Evolutionary conservation across 2,888 invertebrate species (phyloP).

Genomic region (Limnephilus auricula): DNA sequence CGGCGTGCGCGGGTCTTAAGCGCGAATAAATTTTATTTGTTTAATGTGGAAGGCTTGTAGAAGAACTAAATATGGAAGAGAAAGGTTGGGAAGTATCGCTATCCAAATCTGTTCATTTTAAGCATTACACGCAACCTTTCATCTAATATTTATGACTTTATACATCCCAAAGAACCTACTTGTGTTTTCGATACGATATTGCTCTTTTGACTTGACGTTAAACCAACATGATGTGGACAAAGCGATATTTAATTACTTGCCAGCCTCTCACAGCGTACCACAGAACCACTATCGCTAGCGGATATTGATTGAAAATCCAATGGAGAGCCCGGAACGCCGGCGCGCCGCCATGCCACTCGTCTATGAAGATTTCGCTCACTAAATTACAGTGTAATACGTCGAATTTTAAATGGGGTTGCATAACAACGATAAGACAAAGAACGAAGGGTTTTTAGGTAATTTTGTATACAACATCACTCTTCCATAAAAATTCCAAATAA

Average conservation of each 20-base stretch:
- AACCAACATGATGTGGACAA: neutral
- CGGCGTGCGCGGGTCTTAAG: no score
- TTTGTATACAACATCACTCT: neutral
- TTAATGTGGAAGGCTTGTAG: no score
- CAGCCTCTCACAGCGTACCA: neutral
- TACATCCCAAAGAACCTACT: neutral
- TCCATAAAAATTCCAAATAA: neutral
- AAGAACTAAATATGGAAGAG: no score
- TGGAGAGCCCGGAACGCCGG: neutral
- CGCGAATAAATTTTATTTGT: no score
- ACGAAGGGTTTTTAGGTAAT: neutral
- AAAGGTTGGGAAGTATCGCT: no score
- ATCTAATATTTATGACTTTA: neutral
- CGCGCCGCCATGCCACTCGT: neutral
- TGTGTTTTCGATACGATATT: neutral
- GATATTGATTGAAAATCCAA: neutral
- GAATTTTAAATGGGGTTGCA: neutral
- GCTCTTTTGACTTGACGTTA: neutral
- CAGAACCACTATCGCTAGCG: neutral
- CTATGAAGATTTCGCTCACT: neutral
- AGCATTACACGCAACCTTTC: no score
- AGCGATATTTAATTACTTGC: neutral
- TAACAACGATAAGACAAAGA: neutral
- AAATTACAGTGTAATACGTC: neutral
- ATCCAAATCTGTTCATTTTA: no score